Conservation (phyloP, 2,113 vertebrate genomes). For the Neogobius melanostomus region DNA sequence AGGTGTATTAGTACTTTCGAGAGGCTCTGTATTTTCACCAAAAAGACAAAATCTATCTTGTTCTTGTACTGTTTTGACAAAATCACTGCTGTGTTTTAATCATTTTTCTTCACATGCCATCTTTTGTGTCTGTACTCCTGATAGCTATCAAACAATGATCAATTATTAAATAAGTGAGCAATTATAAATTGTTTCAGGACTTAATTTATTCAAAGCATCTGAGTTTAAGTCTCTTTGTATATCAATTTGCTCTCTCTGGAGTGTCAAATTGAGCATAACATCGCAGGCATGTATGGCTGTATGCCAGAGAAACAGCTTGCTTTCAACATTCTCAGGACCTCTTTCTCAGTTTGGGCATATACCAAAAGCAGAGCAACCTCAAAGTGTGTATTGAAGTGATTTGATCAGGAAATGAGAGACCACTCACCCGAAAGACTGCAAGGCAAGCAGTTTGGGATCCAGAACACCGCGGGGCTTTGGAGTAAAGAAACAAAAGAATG, state of each 20-base stretch:
- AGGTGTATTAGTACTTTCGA: no score
- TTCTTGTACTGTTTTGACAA: no score
- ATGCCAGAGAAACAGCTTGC: conserved; percentile 18
- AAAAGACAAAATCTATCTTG: no score
- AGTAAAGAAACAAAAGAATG: conserved; percentile 34
- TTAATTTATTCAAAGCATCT: no score
- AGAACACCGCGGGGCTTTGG: conserved; percentile 67
- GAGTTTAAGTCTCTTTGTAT: not conserved
- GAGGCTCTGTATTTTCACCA: no score
- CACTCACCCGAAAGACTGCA: conserved; percentile 74
- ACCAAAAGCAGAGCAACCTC: conserved; percentile 27
- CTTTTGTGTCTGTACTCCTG: no score
- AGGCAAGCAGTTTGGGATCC: conserved; percentile 72
- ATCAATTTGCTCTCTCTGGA: conserved; percentile 2
- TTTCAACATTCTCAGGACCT: conserved; percentile 20
- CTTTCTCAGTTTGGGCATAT: conserved; percentile 3
- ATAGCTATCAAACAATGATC: no score
- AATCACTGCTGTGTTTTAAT: no score
- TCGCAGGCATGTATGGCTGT: not conserved
- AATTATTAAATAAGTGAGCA: no score
- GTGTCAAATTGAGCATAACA: conserved; percentile 8
- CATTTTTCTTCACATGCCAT: no score
- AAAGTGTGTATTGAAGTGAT: conserved; percentile 35
- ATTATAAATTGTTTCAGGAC: no score
- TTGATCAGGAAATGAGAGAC: conserved; percentile 29